A percentile compares a stretch with the other conserved stretches of the same genome.
phyloP scores from a whole-genome alignment of 2,888 invertebrate species.

The Scelioninae gen. 2 region DNA sequence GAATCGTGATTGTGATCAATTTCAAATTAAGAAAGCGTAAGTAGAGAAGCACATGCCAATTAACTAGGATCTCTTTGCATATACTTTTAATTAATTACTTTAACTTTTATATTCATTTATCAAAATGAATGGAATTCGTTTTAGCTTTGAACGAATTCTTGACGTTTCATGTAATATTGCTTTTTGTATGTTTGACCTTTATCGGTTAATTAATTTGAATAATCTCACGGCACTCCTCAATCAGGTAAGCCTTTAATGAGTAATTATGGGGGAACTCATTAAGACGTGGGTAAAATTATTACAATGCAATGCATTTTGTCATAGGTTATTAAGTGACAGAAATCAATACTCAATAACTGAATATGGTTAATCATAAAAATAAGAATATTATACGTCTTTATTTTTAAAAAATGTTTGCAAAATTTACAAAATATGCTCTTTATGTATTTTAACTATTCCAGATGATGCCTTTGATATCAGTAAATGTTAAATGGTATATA shows the following conservation, averaged over 20 bases:
- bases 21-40: slow-evolving; percentile 84
- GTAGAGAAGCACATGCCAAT: no score
- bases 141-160: no score
- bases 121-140: not conserved
- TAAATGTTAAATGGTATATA: no score
- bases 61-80: no score
- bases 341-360: slow-evolving; percentile 36
- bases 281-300: slow-evolving; percentile 21
- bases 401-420: no score
- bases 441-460: no score
- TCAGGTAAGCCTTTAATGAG: slow-evolving; percentile 35
- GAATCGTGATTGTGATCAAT: slow-evolving; percentile 79
- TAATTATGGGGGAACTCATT: slow-evolving; percentile 32
- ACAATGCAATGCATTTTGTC: slow-evolving; percentile 31
- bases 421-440: slow-evolving; percentile 8
- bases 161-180: not conserved
- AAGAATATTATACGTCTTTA: no score
- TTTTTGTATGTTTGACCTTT: slow-evolving; percentile 23
- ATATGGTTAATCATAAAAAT: no score
- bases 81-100: not conserved
- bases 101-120: no score
- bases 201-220: slow-evolving; percentile 53
- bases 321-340: slow-evolving; percentile 31
- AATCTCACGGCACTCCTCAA: slow-evolving; percentile 46
- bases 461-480: no score